Base-by-base conservation (phyloP, 2,113 vertebrate genomes). In the Haemorhous mexicanus region DNA sequence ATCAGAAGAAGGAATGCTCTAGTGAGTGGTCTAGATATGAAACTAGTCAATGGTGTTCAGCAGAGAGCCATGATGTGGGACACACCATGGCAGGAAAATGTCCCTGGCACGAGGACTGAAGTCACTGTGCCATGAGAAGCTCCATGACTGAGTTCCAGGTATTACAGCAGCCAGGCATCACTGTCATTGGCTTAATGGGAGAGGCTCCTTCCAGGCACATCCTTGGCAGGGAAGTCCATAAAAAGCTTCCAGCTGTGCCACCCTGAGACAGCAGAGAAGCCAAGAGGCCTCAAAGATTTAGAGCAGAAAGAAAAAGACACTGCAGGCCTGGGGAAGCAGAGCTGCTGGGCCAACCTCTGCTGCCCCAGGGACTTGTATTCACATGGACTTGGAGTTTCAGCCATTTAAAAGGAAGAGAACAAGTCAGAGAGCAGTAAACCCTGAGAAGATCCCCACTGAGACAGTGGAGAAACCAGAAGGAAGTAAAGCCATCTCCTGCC, bases 201-300 rank as follows among this genome's bases (percentile, higher is more conserved):
- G 32, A 87, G 50, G 22, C 30, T 91, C 68, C 53, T 81, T 62
- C 46, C 64, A 66, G 43, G 28, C 53, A 37, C 28, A 18, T n/a
- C 73, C 63, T 46, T 41, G 70, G 10, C 63, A 87, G 37, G 21
- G 58, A 77, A 73, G 8, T 28, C 37, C 66, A 79, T 33, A 14
- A 0, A 4, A 74, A 87, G n/a, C 27, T 39, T 55, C 69, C 80
- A 76, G 33, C 50, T 17, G 7, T 11, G 24, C 14, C 35, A 26
- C 6, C 10, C 37, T 1, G 1, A 73, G 72, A 10, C 20, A 41
- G 72, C 84, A 84, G 53, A 44, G 78, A n/a, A 66, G 50, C 69
- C 39, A 73, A 32, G 13, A 27, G 55, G 53, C 39, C 52, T 62
- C 0, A 0, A 23, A n/a, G 35, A n/a, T n/a, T 69, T 30, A 9